Percentiles rank a stretch among this genome's conserved stretches.
These are phyloP conservation scores for Nycticorax nycticorax DNA, from an alignment of 2,113 vertebrate genomes.

Conservation along the genomic window DNA sequence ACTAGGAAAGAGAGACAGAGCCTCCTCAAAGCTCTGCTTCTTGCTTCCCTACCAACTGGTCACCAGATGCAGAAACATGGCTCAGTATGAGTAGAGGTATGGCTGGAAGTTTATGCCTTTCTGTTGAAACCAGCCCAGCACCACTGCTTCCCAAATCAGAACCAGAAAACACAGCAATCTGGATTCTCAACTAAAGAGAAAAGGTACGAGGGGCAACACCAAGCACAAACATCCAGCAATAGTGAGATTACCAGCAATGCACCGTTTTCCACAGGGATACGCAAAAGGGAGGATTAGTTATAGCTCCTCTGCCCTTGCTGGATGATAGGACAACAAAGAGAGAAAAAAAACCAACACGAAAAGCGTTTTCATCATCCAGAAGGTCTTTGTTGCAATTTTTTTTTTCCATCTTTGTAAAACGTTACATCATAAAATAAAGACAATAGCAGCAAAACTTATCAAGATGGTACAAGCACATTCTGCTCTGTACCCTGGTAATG, in stretches of 20 bases:
- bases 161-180: background rate
- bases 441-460: slow-evolving; percentile 76
- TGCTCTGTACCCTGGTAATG: slow-evolving; percentile 60
- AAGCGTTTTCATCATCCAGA: slow-evolving; percentile 55
- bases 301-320: background rate
- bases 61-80: background rate
- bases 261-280: background rate
- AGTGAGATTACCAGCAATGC: background rate
- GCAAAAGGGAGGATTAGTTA: background rate
- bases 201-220: background rate
- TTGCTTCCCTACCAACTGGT: background rate
- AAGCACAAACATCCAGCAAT: background rate
- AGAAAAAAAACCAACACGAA: slow-evolving; percentile 14
- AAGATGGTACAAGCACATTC: slow-evolving; percentile 69
- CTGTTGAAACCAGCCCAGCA: background rate
- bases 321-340: background rate
- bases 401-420: slow-evolving; percentile 66
- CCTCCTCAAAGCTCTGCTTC: background rate
- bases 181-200: background rate
- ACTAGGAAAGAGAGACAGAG: background rate
- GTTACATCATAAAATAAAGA: slow-evolving; percentile 72
- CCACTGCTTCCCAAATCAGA: background rate
- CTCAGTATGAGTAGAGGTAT: background rate
- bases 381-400: slow-evolving; percentile 73
- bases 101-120: background rate